These are phyloP conservation scores for Stenchaetothrips biformis DNA, from an alignment of 2,888 invertebrate genomes.

Conservation along the genomic window DNA sequence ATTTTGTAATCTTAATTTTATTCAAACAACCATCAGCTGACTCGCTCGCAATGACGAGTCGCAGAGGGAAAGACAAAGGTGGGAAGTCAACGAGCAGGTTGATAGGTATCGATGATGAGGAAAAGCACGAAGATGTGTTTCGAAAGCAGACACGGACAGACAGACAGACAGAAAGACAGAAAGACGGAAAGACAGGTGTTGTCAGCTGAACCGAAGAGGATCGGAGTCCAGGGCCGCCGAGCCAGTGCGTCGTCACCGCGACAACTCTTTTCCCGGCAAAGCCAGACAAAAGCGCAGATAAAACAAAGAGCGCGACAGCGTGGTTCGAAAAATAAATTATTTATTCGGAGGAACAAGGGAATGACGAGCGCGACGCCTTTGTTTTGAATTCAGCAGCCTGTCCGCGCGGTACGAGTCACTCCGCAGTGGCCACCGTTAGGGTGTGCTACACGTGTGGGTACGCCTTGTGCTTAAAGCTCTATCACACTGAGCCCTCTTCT, in stretches of 20 bases:
- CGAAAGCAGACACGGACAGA: background rate
- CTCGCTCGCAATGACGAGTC: too few species aligned
- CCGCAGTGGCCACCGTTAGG: too few species aligned
- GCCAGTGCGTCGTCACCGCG: background rate
- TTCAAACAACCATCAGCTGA: too few species aligned
- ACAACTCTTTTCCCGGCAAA: background rate
- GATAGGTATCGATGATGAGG: too few species aligned
- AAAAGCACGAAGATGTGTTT: background rate
- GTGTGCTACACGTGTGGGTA: too few species aligned
- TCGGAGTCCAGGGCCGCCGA: constrained; percentile 2
- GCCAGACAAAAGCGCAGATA: background rate
- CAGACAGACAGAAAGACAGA: background rate
- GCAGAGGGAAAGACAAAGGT: too few species aligned
- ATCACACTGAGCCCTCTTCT: too few species aligned
- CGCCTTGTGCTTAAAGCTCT: too few species aligned
- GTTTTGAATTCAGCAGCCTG: too few species aligned
- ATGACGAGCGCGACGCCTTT: background rate
- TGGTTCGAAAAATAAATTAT: background rate
- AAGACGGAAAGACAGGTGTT: background rate
- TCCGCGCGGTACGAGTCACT: too few species aligned
- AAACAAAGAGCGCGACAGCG: background rate
- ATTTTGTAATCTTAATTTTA: too few species aligned
- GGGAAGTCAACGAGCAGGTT: too few species aligned
- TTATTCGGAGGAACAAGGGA: background rate
- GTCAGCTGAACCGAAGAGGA: background rate